These are phyloP conservation scores for Helostoma temminkii DNA, from an alignment of 2,797 vertebrate genomes.

Conservation along the genomic window DNA sequence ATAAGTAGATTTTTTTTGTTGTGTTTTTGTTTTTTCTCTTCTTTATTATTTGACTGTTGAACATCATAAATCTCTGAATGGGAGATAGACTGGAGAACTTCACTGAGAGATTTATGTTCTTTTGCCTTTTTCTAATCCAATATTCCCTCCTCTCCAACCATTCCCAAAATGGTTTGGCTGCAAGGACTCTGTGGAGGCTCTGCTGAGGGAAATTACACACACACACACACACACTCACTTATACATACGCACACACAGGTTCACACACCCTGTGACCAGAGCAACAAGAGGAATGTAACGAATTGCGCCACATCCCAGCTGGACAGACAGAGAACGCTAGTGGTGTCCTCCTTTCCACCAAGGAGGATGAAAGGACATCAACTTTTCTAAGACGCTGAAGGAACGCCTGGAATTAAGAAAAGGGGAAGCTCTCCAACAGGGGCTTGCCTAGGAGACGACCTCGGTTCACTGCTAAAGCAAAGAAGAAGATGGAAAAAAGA, in stretches of 20 bases:
- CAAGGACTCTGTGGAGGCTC: conserved; percentile 74
- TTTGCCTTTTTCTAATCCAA: conserved; percentile 81
- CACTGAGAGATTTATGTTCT: conserved; percentile 80
- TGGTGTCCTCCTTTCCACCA: conserved; percentile 79
- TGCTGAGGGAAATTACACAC: conserved; percentile 62
- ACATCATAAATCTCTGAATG: conserved; percentile 80
- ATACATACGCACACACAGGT: conserved; percentile 31
- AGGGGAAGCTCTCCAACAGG: conserved; percentile 79
- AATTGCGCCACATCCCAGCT: conserved; percentile 84
- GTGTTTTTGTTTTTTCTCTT: conserved; percentile 36
- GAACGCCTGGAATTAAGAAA: conserved; percentile 81
- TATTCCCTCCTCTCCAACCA: conserved; percentile 75
- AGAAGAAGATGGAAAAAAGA: conserved; percentile 48
- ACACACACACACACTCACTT: conserved; percentile 44
- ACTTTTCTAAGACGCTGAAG: conserved; percentile 73
- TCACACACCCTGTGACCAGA: conserved; percentile 76
- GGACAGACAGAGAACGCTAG: conserved; percentile 79
- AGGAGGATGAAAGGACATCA: conserved; percentile 83
- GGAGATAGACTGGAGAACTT: conserved; percentile 78
- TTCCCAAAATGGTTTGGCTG: conserved; percentile 80
- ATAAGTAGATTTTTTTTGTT: conserved; percentile 54
- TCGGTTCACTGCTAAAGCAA: conserved; percentile 75
- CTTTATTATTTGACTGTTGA: conserved; percentile 80
- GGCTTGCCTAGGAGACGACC: conserved; percentile 77
- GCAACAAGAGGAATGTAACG: conserved; percentile 81